These are phyloP conservation scores for Scaptomyza graminum DNA, from an alignment of 1,140 invertebrate genomes.

Conservation along the genomic window DNA sequence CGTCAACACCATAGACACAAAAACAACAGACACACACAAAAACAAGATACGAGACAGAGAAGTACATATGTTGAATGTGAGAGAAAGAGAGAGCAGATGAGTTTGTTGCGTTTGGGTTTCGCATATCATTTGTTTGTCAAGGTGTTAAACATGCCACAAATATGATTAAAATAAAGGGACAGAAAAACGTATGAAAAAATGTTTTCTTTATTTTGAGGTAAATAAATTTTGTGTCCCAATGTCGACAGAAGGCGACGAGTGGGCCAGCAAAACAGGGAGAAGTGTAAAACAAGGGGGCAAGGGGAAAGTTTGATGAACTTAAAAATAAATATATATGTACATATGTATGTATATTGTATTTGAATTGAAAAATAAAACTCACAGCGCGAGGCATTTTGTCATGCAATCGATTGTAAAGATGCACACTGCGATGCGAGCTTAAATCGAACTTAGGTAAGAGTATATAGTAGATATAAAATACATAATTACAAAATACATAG, in stretches of 20 bases:
- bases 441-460: constrained; percentile 55
- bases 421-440: constrained; percentile 37
- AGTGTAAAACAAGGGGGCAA: constrained; percentile 1
- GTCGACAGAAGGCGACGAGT: neutral
- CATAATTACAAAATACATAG: constrained; percentile 2
- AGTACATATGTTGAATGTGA: neutral
- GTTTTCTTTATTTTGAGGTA: neutral
- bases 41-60: constrained; percentile 34
- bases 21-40: constrained; percentile 30
- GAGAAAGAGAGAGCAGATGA: constrained; percentile 3
- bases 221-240: neutral
- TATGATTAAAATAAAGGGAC: neutral
- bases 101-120: constrained; percentile 4
- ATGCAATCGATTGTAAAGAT: constrained; percentile 22
- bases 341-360: neutral
- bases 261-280: neutral
- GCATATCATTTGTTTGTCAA: constrained; percentile 55
- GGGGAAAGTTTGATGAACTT: constrained; percentile 9
- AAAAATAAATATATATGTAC: neutral
- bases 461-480: constrained; percentile 9
- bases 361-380: constrained; percentile 8
- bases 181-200: neutral
- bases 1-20: constrained; percentile 31
- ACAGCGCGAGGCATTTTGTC: constrained; percentile 29
- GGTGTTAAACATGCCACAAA: constrained; percentile 47